Conservation (phyloP, 2,113 vertebrate species). For the Acinonyx jubatus region DNA sequence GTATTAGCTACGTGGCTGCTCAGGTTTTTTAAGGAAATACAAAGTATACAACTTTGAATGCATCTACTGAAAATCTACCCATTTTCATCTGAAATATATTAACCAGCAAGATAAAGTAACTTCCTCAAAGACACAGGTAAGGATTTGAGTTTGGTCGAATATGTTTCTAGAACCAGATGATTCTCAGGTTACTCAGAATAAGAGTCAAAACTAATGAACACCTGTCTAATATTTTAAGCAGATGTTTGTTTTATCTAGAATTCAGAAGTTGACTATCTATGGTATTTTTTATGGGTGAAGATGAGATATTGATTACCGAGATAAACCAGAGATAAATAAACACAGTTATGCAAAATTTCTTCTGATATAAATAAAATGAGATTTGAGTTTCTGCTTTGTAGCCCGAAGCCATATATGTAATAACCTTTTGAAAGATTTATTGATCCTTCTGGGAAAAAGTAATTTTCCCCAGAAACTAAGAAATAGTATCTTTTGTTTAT, state of each 20-base stretch:
- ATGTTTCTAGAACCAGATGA: not conserved
- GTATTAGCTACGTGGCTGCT: not conserved
- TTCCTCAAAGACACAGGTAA: not conserved
- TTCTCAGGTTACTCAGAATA: slow-evolving; percentile 29
- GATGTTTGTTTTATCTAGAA: not conserved
- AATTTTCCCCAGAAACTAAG: slow-evolving; percentile 30
- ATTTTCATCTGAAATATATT: not conserved
- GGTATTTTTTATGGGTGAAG: not conserved
- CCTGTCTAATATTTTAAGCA: not conserved
- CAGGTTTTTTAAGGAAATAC: not conserved
- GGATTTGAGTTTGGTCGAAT: not conserved
- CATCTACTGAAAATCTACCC: not conserved
- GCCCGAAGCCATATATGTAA: not conserved
- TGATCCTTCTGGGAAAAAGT: not conserved
- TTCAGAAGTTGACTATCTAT: not conserved
- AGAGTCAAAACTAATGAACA: not conserved
- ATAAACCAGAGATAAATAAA: slow-evolving; percentile 42
- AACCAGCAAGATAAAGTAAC: not conserved
- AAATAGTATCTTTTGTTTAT: slow-evolving; percentile 19
- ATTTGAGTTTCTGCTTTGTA: slow-evolving; percentile 38
- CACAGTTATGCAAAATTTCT: slow-evolving; percentile 42
- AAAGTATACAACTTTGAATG: not conserved
- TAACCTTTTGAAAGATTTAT: slow-evolving; percentile 55
- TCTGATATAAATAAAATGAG: not conserved
- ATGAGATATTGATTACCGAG: not conserved